Evolutionary conservation across 2,113 vertebrate species (phyloP).

Genomic region (Chunga burmeisteri): DNA sequence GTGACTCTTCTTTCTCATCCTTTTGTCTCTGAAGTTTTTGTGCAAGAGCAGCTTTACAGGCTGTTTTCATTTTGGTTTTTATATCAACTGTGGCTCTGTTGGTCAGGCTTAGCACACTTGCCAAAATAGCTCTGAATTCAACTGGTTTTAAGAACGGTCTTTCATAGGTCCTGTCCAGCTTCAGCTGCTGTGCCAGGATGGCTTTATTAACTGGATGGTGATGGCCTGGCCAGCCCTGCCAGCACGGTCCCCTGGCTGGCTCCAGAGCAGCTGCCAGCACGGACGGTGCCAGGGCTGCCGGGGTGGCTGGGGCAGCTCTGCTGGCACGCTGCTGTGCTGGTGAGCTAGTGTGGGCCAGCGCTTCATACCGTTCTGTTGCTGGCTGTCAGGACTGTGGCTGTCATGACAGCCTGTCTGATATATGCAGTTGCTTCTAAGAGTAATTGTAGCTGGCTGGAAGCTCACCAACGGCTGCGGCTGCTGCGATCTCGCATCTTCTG

Average conservation of each 20-base stretch:
- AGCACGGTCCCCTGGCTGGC: not conserved
- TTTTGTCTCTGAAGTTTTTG: not conserved
- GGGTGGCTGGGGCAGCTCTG: not conserved
- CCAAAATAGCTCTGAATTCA: not conserved
- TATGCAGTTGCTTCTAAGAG: not conserved
- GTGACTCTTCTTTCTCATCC: not conserved
- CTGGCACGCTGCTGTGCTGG: not conserved
- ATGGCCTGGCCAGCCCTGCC: not conserved
- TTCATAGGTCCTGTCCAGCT: not conserved
- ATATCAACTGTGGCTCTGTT: not conserved
- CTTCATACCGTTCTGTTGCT: not conserved
- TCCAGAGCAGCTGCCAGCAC: not conserved
- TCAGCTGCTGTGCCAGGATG: not conserved
- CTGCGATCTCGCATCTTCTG: not conserved
- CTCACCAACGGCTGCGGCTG: not conserved
- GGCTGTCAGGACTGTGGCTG: not conserved
- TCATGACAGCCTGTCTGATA: not conserved
- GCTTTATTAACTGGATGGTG: not conserved
- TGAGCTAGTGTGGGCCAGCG: not conserved
- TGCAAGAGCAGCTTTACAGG: not conserved
- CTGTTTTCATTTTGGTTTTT: not conserved
- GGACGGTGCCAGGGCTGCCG: not conserved
- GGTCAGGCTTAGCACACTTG: not conserved
- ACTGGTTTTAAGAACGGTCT: not conserved
- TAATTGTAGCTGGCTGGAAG: not conserved